Evolutionary conservation across 2,113 vertebrate genomes (phyloP), one percentile per base, ranked within the genome.

Genomic region (Leucoraja erinaceus): DNA sequence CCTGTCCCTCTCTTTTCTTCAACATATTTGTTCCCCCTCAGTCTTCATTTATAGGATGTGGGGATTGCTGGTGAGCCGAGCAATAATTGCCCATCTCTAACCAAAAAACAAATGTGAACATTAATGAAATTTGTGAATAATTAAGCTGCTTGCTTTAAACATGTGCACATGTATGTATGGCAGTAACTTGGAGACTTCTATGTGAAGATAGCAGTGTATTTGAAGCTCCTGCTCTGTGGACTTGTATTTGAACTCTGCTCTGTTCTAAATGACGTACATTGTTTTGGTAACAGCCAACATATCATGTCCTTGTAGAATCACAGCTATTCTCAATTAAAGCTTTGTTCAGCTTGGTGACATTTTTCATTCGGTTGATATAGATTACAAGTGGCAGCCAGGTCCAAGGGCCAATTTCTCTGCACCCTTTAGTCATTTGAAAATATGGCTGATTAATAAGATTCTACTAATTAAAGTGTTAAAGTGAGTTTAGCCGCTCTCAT

Each of bases 361-460:
- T 90, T 90, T 90, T 90, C n/a, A 33, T 68, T 90, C 16, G 6
- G 56, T 90, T 90, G 86, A 68, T 68, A 68, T 33, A 88, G 84
- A 88, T 88, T 63, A 63, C 61, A 70, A 68, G 63, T 90, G 61
- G 63, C 86, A 90, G 61, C 61, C 11, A 20, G 31, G 63, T 61
- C 86, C 14, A 68, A 16, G 25, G 88, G 88, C 31, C 20, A 47
- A 91, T 70, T 91, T 91, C 63, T 72, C 66, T 9, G 20, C 20
- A 91, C 31, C 66, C 66, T 47, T 47, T 38, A 72, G 88, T 91
- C 18, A 91, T 70, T 31, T 91, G 31, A 72, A 91, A 91, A 47
- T 72, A 91, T 72, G 68, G 88, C 47, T 11, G 68, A 90, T 68
- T 90, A 18, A 5, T 63, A 20, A 54, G 38, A 54, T 72, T 91